Evolutionary conservation across 2,113 vertebrate species (phyloP).

Genomic region (Ibidorhyncha struthersii): DNA sequence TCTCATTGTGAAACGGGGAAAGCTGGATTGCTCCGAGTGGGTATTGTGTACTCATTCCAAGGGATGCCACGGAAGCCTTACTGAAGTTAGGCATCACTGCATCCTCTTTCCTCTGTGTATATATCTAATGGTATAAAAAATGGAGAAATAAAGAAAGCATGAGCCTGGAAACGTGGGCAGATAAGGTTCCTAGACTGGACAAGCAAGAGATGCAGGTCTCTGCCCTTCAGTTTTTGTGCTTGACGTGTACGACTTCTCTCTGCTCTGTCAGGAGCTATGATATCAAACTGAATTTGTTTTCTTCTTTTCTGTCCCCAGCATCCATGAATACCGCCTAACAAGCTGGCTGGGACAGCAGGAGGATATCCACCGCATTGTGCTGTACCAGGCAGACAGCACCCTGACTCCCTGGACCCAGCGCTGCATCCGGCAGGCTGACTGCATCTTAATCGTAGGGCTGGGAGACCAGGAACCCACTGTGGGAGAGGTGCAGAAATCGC

Average conservation of each 20-base stretch:
- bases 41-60: background rate
- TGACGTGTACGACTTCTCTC: background rate
- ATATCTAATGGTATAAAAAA: background rate
- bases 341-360: constrained; percentile 98
- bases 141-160: background rate
- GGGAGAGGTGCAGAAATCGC: constrained; percentile 82
- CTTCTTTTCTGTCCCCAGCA: constrained; percentile 54
- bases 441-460: constrained; percentile 92
- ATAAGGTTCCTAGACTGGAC: background rate
- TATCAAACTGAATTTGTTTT: background rate
- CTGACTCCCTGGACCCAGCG: constrained; percentile 95
- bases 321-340: constrained; percentile 91
- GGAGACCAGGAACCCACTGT: constrained; percentile 91
- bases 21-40: background rate
- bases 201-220: background rate
- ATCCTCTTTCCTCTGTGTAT: background rate
- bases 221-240: background rate
- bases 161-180: background rate
- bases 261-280: background rate
- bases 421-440: constrained; percentile 94
- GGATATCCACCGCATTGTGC: constrained; percentile 92
- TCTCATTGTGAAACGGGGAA: background rate
- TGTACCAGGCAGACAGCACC: constrained; percentile 89
- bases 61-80: background rate
- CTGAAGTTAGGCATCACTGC: background rate